Evolutionary conservation across 2,797 vertebrate species (phyloP), one percentile per base, ranked within the genome.

Genomic region (Crossoptilon crossoptilon): DNA sequence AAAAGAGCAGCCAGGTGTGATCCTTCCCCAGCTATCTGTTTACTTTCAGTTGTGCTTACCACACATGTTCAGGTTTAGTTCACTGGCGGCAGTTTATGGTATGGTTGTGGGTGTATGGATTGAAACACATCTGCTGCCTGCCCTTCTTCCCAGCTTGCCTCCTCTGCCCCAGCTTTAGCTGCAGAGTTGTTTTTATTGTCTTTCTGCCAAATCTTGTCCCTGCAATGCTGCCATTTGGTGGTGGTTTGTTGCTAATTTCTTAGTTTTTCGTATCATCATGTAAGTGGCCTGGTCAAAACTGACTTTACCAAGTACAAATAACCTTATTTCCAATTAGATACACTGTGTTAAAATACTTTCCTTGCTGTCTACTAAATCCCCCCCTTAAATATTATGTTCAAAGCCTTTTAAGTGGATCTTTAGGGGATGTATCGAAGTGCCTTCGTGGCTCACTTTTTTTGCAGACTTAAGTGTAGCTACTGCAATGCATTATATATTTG

Each of bases 261-360:
- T 58, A 17, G 18, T 18, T 8, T 35, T 31, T 4, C 13, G 12
- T 62, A 35, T 39, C 12, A 44, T 6, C 1, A 0, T 4, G 2
- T 43, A 58, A 48, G 19, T 2, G 6, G 3, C 14, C 2, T 4
- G 49, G 5, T 39, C 26, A 51, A 33, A 41, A 21, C 18, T 75
- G 43, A 19, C 6, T 60, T 12, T 67, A 71, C 11, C 24, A 15
- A 44, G 27, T 11, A 58, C 10, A 51, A 64, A 71, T 43, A 48
- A 53, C 2, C 8, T 1, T 26, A 37, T 18, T 55, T 53, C 44
- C 5, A 14, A 53, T 41, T 39, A 8, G 48, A 11, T 72, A 10
- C 0, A 8, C 8, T 60, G 5, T 33, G 35, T 64, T 14, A 33
- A 51, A 46, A 15, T 35, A 35, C 0, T 41, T 27, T 2, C 14